Evolutionary conservation across 2,113 vertebrate species (phyloP).

Genomic region (Ctenodactylus gundi): DNA sequence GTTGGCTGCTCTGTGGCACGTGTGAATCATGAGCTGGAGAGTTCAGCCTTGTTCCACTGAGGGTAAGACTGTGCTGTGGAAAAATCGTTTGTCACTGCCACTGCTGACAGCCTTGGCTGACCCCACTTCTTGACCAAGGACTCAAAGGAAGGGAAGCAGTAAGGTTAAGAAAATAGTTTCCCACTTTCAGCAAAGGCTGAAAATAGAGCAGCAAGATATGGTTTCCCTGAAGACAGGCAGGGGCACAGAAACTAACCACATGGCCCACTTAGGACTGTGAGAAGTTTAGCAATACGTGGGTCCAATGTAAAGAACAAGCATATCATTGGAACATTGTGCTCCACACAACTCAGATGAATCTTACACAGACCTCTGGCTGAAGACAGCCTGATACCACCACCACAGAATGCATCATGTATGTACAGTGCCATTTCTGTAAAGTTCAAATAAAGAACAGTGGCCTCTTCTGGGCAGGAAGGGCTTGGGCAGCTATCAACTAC

Average conservation of each 20-base stretch:
- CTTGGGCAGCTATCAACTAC: fast-evolving
- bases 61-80: background rate
- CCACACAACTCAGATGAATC: background rate
- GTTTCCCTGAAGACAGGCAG: background rate
- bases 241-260: background rate
- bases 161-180: background rate
- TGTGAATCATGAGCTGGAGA: background rate
- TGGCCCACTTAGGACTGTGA: background rate
- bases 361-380: background rate
- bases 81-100: slow-evolving; percentile 12
- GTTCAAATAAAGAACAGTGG: background rate
- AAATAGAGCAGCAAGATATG: background rate
- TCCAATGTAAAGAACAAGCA: no score
- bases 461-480: no score
- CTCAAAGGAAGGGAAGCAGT: background rate
- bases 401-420: background rate
- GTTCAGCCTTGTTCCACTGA: background rate
- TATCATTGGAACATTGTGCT: no score
- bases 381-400: no score
- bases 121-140: slow-evolving; percentile 9
- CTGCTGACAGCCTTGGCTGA: background rate
- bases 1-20: background rate
- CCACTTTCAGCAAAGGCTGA: background rate
- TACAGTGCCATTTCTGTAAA: background rate
- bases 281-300: background rate